phyloP scores from a whole-genome alignment of 2,113 vertebrate species.

The Callipepla squamata region DNA sequence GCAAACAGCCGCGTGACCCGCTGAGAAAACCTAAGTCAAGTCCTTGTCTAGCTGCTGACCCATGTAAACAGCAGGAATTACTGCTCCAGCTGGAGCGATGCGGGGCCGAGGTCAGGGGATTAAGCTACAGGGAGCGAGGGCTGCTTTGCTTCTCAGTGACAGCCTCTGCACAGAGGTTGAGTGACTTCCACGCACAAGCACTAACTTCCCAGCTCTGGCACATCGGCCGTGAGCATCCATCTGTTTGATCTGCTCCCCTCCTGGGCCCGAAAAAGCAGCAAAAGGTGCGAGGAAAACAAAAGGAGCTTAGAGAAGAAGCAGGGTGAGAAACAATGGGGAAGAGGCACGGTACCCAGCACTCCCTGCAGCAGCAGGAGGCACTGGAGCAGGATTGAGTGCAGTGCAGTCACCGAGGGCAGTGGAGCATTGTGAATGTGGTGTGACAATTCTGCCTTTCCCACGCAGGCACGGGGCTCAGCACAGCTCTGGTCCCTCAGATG shows the following conservation, averaged over 20 bases:
- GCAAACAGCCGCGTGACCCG: neutral
- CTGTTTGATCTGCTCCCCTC: neutral
- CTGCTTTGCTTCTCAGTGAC: neutral
- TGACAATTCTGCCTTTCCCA: neutral
- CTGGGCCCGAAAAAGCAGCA: slow-evolving; percentile 7
- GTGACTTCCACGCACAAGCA: neutral
- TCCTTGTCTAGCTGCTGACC: slow-evolving; percentile 55
- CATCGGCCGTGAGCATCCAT: neutral
- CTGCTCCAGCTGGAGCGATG: neutral
- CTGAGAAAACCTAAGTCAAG: slow-evolving; percentile 55
- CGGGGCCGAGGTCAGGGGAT: slow-evolving; percentile 53
- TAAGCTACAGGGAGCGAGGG: neutral
- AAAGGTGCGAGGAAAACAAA: neutral
- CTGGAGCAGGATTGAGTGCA: accelerated
- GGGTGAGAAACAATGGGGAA: neutral
- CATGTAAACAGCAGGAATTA: slow-evolving; percentile 43
- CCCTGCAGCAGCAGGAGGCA: neutral
- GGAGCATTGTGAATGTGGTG: neutral
- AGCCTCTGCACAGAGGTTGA: slow-evolving; percentile 6
- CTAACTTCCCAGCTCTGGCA: neutral
- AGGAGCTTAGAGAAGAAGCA: neutral
- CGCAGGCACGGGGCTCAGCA: accelerated
- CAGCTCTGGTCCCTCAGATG: neutral
- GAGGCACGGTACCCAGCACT: neutral
- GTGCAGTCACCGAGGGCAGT: neutral